Conservation (phyloP, 64 coral and sea anemone genomes). For the Actinia tenebrosa region DNA sequence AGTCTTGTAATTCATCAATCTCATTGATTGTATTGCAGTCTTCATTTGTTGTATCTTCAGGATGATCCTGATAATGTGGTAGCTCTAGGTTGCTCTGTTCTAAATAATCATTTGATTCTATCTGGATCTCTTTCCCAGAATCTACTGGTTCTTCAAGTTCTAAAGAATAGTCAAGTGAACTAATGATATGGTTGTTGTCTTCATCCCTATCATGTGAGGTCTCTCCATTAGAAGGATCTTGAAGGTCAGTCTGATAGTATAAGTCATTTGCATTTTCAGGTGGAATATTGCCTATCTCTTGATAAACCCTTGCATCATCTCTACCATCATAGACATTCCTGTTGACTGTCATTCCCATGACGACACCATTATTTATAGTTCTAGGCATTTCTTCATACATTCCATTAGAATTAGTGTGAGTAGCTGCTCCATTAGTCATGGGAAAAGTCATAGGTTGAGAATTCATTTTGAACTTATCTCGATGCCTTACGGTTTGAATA, state of each 20-base stretch:
- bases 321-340: not conserved
- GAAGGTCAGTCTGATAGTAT: not conserved
- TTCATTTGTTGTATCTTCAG: not conserved
- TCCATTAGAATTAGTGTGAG: not conserved
- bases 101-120: not conserved
- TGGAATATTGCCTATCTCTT: not conserved
- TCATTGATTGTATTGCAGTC: not conserved
- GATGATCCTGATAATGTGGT: not conserved
- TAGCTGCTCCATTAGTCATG: not conserved
- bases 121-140: not conserved
- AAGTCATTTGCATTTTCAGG: not conserved
- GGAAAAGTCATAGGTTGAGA: not conserved
- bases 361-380: not conserved
- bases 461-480: not conserved
- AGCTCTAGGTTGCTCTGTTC: not conserved
- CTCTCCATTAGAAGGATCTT: not conserved
- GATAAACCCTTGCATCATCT: not conserved
- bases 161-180: not conserved
- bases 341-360: not conserved
- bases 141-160: not conserved
- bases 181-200: not conserved
- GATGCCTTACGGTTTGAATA: constrained; percentile 27
- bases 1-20: not conserved
- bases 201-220: not conserved
- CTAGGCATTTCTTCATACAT: not conserved